Evolutionary conservation across 2,113 vertebrate genomes (phyloP).

Genomic region (Glaucomys volans): DNA sequence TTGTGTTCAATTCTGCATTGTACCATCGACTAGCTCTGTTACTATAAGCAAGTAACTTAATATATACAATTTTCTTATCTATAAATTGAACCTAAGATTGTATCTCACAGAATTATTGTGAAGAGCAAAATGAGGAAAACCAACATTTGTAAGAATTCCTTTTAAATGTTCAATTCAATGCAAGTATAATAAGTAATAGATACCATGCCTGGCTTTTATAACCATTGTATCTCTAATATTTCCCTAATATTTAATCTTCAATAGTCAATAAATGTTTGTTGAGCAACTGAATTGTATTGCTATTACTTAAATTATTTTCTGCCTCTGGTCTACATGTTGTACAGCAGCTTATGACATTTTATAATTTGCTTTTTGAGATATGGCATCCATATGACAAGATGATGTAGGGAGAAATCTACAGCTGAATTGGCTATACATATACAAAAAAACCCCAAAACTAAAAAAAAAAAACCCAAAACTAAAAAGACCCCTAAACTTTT

Average conservation of each 20-base stretch:
- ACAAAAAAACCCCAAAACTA: neutral
- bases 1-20: neutral
- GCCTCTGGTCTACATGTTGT: neutral
- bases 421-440: neutral
- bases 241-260: neutral
- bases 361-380: neutral
- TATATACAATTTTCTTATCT: neutral
- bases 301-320: neutral
- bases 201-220: neutral
- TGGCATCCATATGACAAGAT: neutral
- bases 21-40: neutral
- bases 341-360: neutral
- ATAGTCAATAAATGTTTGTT: conserved; percentile 51
- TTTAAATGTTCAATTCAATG: neutral
- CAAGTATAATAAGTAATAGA: neutral
- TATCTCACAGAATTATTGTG: neutral
- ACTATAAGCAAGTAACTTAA: neutral
- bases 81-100: neutral
- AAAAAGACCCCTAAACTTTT: neutral
- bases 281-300: conserved; percentile 24
- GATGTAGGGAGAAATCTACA: neutral
- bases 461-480: too few species aligned
- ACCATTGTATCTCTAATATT: neutral
- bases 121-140: neutral
- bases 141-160: neutral